Evolutionary conservation across 1,140 invertebrate genomes (phyloP).

Genomic region (Ridgeia piscesae): DNA sequence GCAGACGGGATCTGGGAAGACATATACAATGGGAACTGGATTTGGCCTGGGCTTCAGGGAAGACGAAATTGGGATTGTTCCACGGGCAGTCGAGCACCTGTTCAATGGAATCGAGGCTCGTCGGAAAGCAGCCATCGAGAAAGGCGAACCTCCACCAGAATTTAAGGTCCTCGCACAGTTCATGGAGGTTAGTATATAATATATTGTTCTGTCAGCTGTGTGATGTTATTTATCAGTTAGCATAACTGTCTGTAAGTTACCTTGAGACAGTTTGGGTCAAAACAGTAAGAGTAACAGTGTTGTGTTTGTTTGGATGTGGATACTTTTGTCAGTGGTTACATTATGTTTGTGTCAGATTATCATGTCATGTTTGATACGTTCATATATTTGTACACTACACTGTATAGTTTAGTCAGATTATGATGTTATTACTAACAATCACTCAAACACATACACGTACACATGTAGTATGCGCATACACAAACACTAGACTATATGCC

Average conservation of each 20-base stretch:
- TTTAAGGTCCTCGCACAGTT: constrained; percentile 61
- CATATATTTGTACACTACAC: no score
- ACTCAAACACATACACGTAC: no score
- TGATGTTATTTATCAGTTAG: neutral
- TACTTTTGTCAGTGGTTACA: no score
- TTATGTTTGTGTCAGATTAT: no score
- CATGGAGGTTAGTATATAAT: constrained; percentile 48
- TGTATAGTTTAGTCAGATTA: no score
- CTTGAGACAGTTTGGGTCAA: neutral
- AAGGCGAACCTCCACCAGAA: constrained; percentile 52
- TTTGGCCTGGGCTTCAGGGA: constrained; percentile 75
- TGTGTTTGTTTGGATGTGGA: neutral
- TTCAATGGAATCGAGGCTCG: constrained; percentile 69
- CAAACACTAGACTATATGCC: no score
- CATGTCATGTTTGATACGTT: no score
- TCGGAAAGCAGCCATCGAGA: constrained; percentile 53
- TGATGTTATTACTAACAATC: no score
- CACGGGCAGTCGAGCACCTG: constrained; percentile 59
- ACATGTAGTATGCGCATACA: no score
- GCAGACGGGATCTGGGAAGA: constrained; percentile 76
- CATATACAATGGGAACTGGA: constrained; percentile 97
- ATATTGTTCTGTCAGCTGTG: neutral
- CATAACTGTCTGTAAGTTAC: no score
- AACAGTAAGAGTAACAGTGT: neutral
- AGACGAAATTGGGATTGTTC: constrained; percentile 58